phyloP scores from a whole-genome alignment of 2,888 invertebrate genomes.

The Pollenia amentaria region DNA sequence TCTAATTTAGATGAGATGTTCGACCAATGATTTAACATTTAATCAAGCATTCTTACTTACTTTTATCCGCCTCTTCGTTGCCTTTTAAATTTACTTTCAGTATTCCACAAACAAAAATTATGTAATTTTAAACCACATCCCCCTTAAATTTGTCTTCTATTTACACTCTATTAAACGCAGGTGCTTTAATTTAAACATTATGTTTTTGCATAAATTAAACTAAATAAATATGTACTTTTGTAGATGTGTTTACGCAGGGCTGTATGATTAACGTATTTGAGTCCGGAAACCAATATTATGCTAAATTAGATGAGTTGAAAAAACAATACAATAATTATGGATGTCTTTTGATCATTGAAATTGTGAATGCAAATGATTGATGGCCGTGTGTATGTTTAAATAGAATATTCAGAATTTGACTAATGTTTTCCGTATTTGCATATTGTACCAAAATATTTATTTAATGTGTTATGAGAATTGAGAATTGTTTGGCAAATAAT shows the following conservation, averaged over 20 bases:
- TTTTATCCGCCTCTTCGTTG: too few relatives aligned
- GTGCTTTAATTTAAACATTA: slow-evolving; percentile 39
- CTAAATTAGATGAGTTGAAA: slow-evolving; percentile 49
- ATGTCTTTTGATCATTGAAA: slow-evolving; percentile 54
- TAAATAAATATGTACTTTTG: not conserved
- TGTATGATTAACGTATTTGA: not conserved
- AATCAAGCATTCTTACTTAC: too few relatives aligned
- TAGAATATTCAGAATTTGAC: slow-evolving; percentile 29
- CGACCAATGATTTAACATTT: too few relatives aligned
- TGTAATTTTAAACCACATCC: not conserved
- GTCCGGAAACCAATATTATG: slow-evolving; percentile 26
- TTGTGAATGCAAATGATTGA: slow-evolving; percentile 55
- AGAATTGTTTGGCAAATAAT: slow-evolving; percentile 22
- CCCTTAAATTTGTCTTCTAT: slow-evolving; percentile 14
- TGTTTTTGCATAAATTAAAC: slow-evolving; percentile 39
- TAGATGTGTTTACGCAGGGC: not conserved
- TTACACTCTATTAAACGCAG: slow-evolving; percentile 52
- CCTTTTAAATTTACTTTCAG: not conserved
- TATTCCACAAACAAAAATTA: not conserved
- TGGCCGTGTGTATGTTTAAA: slow-evolving; percentile 31
- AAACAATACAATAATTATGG: slow-evolving; percentile 50
- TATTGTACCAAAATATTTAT: slow-evolving; percentile 22
- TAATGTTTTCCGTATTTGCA: slow-evolving; percentile 42
- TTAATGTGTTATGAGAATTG: not conserved
- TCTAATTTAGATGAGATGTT: too few relatives aligned